Percentiles rank a stretch among this genome's conserved stretches.
Conservation (phyloP, 2,888 invertebrate genomes). For the Hyalella azteca region DNA sequence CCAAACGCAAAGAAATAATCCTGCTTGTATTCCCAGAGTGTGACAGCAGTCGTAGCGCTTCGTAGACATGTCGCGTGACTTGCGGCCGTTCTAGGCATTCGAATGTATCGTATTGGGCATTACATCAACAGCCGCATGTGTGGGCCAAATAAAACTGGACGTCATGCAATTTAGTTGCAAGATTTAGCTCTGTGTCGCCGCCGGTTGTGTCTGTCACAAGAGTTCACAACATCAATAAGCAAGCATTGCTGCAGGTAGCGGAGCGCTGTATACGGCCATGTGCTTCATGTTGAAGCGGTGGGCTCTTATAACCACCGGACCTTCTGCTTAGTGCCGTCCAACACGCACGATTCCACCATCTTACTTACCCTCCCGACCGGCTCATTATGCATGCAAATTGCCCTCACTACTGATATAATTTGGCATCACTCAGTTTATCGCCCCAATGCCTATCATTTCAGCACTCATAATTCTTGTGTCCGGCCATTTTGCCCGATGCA, state of each 20-base stretch:
- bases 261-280: too few relatives aligned
- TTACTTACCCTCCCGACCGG: constrained; percentile 27
- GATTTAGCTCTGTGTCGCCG: constrained; percentile 12
- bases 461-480: constrained; percentile 24
- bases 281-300: too few relatives aligned
- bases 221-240: constrained; percentile 18
- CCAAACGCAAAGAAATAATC: too few relatives aligned
- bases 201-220: constrained; percentile 9
- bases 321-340: neutral
- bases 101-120: constrained; percentile 17
- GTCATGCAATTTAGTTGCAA: neutral
- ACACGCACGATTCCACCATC: constrained; percentile 23
- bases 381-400: constrained; percentile 36
- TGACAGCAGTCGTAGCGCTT: neutral
- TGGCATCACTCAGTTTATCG: constrained; percentile 36
- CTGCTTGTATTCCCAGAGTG: too few relatives aligned
- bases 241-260: neutral
- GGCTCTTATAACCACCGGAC: too few relatives aligned
- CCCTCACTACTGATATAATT: constrained; percentile 37
- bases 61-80: neutral
- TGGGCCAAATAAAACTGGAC: constrained; percentile 5
- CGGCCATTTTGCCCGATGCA: constrained; percentile 32
- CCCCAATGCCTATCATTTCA: constrained; percentile 37
- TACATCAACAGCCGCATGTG: constrained; percentile 6
- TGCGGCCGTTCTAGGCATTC: neutral